phyloP scores from a whole-genome alignment of 2,888 invertebrate species.

The Dicyrtomina minuta region DNA sequence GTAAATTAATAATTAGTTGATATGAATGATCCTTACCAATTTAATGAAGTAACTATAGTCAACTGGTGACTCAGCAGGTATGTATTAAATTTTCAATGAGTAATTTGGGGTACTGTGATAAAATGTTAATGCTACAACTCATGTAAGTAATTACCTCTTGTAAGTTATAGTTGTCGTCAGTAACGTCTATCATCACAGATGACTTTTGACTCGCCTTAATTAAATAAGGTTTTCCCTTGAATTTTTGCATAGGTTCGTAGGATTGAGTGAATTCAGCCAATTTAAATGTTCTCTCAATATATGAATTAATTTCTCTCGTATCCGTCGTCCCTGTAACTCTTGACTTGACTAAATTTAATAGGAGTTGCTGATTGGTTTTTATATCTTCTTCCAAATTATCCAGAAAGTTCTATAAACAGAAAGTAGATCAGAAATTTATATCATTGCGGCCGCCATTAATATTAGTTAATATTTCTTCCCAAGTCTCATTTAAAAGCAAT shows the following conservation, averaged over 20 bases:
- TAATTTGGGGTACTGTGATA: no score
- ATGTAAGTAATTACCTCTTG: constrained; percentile 22
- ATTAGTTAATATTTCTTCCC: no score
- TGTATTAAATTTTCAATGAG: no score
- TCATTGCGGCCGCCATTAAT: background rate
- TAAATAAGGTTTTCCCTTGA: constrained; percentile 11
- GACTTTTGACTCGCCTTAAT: constrained; percentile 13
- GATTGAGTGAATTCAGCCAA: background rate
- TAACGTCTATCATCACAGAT: background rate
- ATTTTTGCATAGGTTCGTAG: background rate
- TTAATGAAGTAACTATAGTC: no score
- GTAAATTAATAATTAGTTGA: no score
- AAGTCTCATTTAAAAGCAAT: no score
- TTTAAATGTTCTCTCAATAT: background rate
- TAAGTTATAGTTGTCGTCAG: constrained; percentile 11
- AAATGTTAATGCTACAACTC: no score
- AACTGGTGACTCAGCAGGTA: no score
- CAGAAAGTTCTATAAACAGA: background rate
- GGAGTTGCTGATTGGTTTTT: background rate
- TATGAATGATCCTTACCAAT: no score
- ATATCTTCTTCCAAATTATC: background rate
- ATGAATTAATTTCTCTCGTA: background rate
- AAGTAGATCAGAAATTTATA: background rate
- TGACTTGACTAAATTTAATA: background rate
- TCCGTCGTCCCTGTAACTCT: background rate